These are phyloP conservation scores for Salvator merianae DNA, from an alignment of 2,113 vertebrate genomes.

Conservation along the genomic window DNA sequence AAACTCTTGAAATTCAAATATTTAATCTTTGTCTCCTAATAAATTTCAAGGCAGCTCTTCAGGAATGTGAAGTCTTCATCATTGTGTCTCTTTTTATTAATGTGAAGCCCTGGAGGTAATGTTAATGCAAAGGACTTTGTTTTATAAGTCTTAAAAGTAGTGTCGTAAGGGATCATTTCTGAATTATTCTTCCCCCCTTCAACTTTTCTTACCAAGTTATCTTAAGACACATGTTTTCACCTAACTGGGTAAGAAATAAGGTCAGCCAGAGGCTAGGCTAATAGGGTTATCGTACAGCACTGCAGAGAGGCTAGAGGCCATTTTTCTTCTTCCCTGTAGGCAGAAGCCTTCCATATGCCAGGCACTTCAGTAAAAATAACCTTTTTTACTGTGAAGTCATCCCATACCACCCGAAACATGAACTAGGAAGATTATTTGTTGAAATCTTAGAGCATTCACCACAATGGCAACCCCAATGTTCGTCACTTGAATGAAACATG, in stretches of 20 bases:
- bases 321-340: constrained; percentile 17
- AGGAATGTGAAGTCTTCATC: constrained; percentile 27
- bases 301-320: neutral
- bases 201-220: neutral
- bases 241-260: neutral
- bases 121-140: constrained; percentile 16
- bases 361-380: neutral
- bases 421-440: neutral
- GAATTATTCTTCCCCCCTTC: neutral
- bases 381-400: neutral
- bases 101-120: neutral
- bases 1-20: constrained; percentile 48
- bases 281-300: neutral
- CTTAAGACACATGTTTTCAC: neutral
- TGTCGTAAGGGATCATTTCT: neutral
- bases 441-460: neutral
- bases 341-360: neutral
- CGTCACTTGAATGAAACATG: neutral
- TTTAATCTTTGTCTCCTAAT: constrained; percentile 44
- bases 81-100: constrained; percentile 27
- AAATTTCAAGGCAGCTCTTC: constrained; percentile 44
- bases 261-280: constrained; percentile 1
- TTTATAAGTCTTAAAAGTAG: neutral
- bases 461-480: too few species aligned
- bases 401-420: neutral